Base-by-base conservation (phyloP, 2,113 vertebrate species). In the Varanus komodoensis region DNA sequence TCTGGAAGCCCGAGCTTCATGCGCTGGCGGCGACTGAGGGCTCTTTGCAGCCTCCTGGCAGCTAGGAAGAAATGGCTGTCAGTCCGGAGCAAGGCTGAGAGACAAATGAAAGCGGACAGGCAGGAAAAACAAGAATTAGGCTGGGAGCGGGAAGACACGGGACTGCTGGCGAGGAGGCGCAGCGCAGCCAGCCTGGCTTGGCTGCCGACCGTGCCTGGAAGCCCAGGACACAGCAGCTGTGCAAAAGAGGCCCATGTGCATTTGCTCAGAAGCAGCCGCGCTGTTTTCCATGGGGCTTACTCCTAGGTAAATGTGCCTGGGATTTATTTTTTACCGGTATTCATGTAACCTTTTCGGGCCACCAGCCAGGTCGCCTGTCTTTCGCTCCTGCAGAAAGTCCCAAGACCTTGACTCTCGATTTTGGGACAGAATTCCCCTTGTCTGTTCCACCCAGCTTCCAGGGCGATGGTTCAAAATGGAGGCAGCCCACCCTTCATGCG, bases 151-250 rank as follows among this genome's bases (percentile, higher is more conserved):
- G 34, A 44, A 79, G 27, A 38, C 3, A 32, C 3, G 12, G 25
- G 25, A 27, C 25, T 19, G 17, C 38, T 12, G 27, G 38, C 25
- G 12, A 4, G 15, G 5, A 25, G 3, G 38, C 19, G 48, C 19
- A 12, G n/a, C 17, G 11, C 11, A 12, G 4, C 38, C 0, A 2
- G 6, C 6, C 75, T 8, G 25, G n/a, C 14, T 52, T 12, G 3
- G 34, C 73, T 74, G 38, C 8, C 75, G 0, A 38, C 8, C 4
- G 19, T 48, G 34, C 15, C 75, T 21, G 23, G 23, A 44, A 44
- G 38, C 21, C 34, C n/a, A 38, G 32, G 15, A 17, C 34, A 32
- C 38, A 38, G 27, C 7, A 25, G 9, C 12, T 25, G 29, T 71
- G 69, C 29, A 32, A 32, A 32, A 32, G 29, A 71, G 69, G 8